Conservation (phyloP, 2,797 vertebrate species). For the Helostoma temminkii region DNA sequence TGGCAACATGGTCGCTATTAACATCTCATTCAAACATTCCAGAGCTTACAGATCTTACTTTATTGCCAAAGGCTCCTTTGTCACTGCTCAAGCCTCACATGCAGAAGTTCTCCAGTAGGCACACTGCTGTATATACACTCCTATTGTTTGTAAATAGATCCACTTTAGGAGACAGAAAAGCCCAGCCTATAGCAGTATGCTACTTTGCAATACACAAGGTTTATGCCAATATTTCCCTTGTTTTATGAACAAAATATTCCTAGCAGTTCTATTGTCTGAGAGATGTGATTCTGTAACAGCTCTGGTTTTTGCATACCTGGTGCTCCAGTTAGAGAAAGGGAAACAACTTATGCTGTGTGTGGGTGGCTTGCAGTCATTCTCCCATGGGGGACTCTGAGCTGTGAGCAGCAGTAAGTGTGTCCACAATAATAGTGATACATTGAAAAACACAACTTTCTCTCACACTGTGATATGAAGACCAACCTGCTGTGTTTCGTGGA, state of each 20-base stretch:
- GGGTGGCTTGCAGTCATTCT: neutral
- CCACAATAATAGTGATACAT: neutral
- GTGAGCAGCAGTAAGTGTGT: neutral
- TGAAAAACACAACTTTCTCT: neutral
- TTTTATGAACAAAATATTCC: neutral
- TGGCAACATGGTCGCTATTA: constrained; percentile 41
- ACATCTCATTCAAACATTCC: constrained; percentile 40
- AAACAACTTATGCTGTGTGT: neutral
- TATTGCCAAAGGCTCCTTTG: neutral
- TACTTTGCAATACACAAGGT: neutral
- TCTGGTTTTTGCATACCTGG: neutral
- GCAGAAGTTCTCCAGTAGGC: constrained; percentile 1
- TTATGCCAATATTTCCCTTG: neutral
- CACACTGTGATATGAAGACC: neutral
- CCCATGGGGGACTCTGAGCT: neutral
- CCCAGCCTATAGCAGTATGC: neutral
- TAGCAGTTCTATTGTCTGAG: neutral
- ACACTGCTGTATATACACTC: constrained; percentile 7
- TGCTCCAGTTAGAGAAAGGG: neutral
- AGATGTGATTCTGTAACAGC: neutral
- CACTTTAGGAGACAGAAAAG: constrained; percentile 7
- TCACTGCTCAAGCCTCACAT: constrained; percentile 23
- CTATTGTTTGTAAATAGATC: constrained; percentile 4
- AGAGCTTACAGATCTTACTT: constrained; percentile 18
- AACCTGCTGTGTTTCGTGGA: neutral